These are phyloP conservation scores for Eristalis arbustorum DNA, from an alignment of 2,888 invertebrate species.

Conservation along the genomic window DNA sequence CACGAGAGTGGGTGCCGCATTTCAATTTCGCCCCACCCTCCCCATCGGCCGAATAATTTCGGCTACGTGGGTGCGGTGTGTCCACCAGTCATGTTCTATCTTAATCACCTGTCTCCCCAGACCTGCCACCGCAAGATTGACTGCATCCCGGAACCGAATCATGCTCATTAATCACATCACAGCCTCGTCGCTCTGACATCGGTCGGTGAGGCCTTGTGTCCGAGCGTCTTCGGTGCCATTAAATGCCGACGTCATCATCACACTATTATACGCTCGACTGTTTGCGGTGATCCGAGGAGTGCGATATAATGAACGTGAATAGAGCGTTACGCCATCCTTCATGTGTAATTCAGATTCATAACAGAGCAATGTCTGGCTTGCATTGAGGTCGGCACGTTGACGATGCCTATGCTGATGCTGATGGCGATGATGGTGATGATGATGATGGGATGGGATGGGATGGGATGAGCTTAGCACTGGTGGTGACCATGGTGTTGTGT, in stretches of 20 bases:
- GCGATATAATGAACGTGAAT: constrained; percentile 53
- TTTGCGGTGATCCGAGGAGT: constrained; percentile 9
- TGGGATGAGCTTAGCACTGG: not conserved
- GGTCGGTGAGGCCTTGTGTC: not conserved
- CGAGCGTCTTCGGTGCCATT: constrained; percentile 30
- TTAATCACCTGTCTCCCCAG: constrained; percentile 56
- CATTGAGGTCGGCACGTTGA: not conserved
- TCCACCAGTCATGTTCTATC: constrained; percentile 41
- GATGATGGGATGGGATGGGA: constrained; percentile 5
- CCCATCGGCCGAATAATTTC: constrained; percentile 15
- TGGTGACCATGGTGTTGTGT: constrained; percentile 48
- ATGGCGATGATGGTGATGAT: not conserved
- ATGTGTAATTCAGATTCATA: constrained; percentile 45
- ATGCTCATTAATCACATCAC: constrained; percentile 59
- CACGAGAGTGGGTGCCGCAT: constrained; percentile 51
- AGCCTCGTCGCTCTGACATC: constrained; percentile 14
- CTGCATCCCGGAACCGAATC: constrained; percentile 43
- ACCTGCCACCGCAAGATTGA: constrained; percentile 35
- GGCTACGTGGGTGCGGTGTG: constrained; percentile 24
- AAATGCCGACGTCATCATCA: constrained; percentile 30
- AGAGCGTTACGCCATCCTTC: constrained; percentile 42
- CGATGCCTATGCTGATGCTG: not conserved
- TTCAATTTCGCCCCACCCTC: constrained; percentile 33
- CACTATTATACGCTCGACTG: not conserved
- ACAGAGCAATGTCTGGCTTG: constrained; percentile 15